Percentiles rank a stretch among this genome's conserved stretches.
These are phyloP conservation scores for Gymnothorax reevesii DNA, from an alignment of 2,797 vertebrate genomes.

Conservation along the genomic window DNA sequence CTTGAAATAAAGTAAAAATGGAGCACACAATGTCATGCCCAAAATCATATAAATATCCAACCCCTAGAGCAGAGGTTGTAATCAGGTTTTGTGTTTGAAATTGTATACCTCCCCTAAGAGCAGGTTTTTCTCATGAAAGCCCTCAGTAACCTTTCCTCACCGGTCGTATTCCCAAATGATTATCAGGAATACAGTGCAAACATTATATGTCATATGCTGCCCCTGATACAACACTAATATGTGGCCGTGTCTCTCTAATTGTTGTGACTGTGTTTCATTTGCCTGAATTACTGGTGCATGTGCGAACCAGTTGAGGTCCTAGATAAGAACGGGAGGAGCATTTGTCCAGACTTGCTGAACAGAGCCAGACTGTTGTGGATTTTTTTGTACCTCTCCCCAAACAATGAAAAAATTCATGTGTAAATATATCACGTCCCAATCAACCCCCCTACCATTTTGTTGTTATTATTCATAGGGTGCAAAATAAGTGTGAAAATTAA, in stretches of 20 bases:
- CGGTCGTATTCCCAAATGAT: neutral
- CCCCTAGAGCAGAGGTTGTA: neutral
- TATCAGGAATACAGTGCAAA: neutral
- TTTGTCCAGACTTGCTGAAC: neutral
- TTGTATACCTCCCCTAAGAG: neutral
- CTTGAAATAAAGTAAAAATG: neutral
- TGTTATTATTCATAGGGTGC: no score
- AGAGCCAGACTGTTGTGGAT: no score
- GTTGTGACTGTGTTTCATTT: neutral
- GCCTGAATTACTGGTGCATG: neutral
- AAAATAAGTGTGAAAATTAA: no score
- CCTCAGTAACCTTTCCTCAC: neutral
- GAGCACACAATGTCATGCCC: neutral
- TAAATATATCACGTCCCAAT: no score
- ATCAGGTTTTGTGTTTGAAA: neutral
- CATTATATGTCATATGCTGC: neutral
- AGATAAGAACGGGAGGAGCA: neutral
- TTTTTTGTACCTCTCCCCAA: no score
- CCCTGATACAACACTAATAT: neutral
- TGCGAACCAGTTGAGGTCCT: neutral
- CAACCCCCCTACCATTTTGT: no score
- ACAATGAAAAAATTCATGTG: no score
- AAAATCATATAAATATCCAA: neutral
- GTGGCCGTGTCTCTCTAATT: constrained; percentile 1
- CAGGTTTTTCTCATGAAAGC: neutral